Evolutionary conservation across 92 coral and sea anemone genomes (phyloP).

Genomic region (Bergia sp.): DNA sequence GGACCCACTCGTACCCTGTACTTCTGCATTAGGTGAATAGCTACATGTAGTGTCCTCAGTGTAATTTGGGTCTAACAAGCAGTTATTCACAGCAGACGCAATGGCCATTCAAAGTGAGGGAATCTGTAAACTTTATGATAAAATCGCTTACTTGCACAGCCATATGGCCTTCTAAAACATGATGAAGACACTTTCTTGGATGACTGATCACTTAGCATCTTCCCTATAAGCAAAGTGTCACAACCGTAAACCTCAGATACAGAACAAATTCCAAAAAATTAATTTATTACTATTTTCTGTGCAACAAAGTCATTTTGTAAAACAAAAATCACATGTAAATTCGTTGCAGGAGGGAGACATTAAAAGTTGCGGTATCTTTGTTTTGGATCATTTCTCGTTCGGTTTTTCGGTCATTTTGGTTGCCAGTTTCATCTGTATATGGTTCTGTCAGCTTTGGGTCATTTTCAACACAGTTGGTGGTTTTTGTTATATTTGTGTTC

Average conservation of each 20-base stretch:
- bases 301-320: background rate
- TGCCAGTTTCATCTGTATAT: too few species aligned
- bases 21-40: too few species aligned
- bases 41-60: background rate
- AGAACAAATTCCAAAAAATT: background rate
- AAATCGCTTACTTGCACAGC: slow-evolving; percentile 84
- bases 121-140: background rate
- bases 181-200: slow-evolving; percentile 69
- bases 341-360: too few species aligned
- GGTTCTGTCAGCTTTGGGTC: too few species aligned
- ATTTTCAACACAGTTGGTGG: too few species aligned
- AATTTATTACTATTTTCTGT: background rate
- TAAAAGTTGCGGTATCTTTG: too few species aligned
- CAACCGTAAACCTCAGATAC: background rate
- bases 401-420: too few species aligned
- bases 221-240: slow-evolving; percentile 62
- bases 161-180: slow-evolving; percentile 89
- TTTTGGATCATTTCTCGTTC: too few species aligned
- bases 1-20: too few species aligned
- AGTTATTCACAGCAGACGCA: background rate
- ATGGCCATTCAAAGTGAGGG: background rate
- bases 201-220: slow-evolving; percentile 86
- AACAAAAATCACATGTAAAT: background rate
- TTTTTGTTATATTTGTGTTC: too few species aligned
- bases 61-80: too few species aligned